Conservation (phyloP, 2,113 vertebrate genomes). For the Sylvietta virens region DNA sequence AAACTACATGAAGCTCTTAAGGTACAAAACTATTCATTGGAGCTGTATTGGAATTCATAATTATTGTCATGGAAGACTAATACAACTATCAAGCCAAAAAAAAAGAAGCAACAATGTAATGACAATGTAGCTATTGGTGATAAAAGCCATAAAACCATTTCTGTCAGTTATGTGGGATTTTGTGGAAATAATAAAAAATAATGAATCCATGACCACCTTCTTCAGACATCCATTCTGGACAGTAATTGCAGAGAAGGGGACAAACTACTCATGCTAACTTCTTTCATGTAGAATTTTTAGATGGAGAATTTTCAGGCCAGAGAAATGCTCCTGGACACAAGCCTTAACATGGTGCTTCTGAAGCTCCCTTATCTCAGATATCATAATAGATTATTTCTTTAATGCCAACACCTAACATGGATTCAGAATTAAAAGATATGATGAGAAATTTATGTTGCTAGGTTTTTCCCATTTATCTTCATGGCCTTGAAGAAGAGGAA, state of each 20-base stretch:
- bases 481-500: not conserved
- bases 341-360: not conserved
- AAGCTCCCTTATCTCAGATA: not conserved
- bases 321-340: not conserved
- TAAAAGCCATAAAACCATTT: not conserved
- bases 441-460: not conserved
- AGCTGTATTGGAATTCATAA: not conserved
- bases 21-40: not conserved
- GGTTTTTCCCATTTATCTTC: not conserved
- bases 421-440: not conserved
- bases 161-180: not conserved
- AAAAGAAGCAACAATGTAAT: not conserved
- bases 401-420: not conserved
- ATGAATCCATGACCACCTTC: fast-evolving
- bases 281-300: not conserved
- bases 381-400: not conserved
- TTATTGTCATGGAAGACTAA: not conserved
- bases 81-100: not conserved
- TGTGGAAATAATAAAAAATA: not conserved
- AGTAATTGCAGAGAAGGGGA: not conserved
- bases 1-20: not conserved
- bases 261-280: not conserved
- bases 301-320: not conserved
- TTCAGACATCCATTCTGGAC: not conserved
- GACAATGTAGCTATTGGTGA: not conserved